Evolutionary conservation across 2,113 vertebrate genomes (phyloP), one percentile per base, ranked within the genome.

Genomic region (Melanocharis versteri): DNA sequence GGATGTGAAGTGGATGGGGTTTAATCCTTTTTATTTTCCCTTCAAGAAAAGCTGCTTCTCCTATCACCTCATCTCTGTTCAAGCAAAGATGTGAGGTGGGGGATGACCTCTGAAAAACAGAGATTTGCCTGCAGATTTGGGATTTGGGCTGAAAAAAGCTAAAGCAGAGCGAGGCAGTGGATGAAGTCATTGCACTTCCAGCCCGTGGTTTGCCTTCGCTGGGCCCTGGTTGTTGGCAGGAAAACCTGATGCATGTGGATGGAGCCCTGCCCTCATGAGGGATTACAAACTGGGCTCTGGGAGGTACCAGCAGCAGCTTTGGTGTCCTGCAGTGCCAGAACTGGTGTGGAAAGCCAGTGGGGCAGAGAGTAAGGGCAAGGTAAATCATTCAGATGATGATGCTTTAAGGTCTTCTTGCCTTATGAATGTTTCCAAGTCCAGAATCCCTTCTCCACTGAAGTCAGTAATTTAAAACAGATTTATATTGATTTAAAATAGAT

Each of bases 1-100:
- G 70, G 42, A n/a, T 53, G 53, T n/a, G 21, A 37, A 37, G n/a
- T 22, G 9, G 6, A 3, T 2, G n/a, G 1, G 1, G 1, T 72
- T 83, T 54, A 71, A 45, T 53, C 3, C 48, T 7, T 27, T 42
- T 10, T 15, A 27, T 39, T 54, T 27, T 20, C 26, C 7, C 48
- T 60, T 65, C 19, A 10, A 62, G 51, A 57, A 78, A 85, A 76
- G 13, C 40, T 86, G 47, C 23, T 57, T 17, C 27, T 81, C 82
- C 16, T 14, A 4, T 68, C 69, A 33, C 44, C 33, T 87, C 71
- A 51, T 22, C 31, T 31, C 35, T 54, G 11, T 13, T 40, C 48
- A 45, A 57, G 3, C 19, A 33, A 47, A 68, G 69, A 28, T 1
- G 1, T 44, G 56, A 56, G 37, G 6, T 21, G 13, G 15, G 45